phyloP scores from a whole-genome alignment of 2,888 invertebrate species.

The Gnatocerus cornutus region DNA sequence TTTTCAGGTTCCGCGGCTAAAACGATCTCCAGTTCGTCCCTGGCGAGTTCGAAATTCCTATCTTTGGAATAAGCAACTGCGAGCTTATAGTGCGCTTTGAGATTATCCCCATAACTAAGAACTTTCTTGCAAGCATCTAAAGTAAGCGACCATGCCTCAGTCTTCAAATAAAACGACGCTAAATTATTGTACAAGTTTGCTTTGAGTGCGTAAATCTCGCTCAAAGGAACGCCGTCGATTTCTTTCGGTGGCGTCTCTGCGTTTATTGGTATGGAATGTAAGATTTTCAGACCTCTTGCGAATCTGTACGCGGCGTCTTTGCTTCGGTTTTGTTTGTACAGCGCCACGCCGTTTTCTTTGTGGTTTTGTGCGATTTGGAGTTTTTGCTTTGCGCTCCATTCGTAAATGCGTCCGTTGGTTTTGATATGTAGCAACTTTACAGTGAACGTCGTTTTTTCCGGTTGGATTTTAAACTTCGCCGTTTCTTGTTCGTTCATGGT shows the following conservation, averaged over 20 bases:
- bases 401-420: constrained; percentile 69
- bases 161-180: constrained; percentile 85
- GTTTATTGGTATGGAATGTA: constrained; percentile 77
- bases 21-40: constrained; percentile 74
- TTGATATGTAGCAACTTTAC: constrained; percentile 68
- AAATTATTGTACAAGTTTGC: constrained; percentile 85
- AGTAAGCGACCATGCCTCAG: constrained; percentile 79
- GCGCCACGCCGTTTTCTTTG: constrained; percentile 74
- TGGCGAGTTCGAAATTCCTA: constrained; percentile 79
- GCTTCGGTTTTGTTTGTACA: constrained; percentile 77
- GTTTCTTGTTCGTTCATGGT: constrained; percentile 72
- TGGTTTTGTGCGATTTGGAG: constrained; percentile 69
- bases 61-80: constrained; percentile 73
- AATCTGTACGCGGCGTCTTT: constrained; percentile 84
- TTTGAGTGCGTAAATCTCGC: constrained; percentile 76
- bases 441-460: constrained; percentile 66
- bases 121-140: constrained; percentile 76
- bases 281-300: constrained; percentile 81
- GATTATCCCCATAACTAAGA: constrained; percentile 64
- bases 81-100: constrained; percentile 73
- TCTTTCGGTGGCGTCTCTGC: constrained; percentile 70
- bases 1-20: constrained; percentile 79
- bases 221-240: constrained; percentile 71
- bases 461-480: constrained; percentile 69
- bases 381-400: constrained; percentile 69